phyloP scores from a whole-genome alignment of 1,140 invertebrate genomes.

The Atta cephalotes region DNA sequence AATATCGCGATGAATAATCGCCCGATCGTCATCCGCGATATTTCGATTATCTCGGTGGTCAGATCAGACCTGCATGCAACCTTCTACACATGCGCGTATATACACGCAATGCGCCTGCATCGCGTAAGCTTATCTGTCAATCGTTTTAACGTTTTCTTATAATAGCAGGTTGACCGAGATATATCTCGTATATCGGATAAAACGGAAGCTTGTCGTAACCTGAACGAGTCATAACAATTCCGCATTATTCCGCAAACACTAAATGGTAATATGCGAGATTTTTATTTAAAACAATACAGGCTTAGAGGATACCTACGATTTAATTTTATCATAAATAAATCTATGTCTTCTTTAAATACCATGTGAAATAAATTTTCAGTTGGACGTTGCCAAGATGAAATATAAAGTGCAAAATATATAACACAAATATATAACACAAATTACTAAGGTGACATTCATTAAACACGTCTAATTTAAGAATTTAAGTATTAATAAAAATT shows the following conservation, averaged over 20 bases:
- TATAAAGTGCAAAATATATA: background rate
- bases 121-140: background rate
- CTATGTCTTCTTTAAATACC: background rate
- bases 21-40: constrained; percentile 54
- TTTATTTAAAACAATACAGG: background rate
- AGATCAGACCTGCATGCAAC: background rate
- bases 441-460: background rate
- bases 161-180: constrained; percentile 51
- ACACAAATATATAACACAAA: background rate
- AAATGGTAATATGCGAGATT: background rate
- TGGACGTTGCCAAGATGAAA: background rate
- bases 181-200: constrained; percentile 7
- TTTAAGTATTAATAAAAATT: background rate
- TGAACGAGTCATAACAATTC: too few species aligned
- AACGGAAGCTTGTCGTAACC: background rate
- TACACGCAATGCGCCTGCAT: constrained; percentile 1
- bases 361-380: background rate
- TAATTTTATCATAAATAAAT: background rate
- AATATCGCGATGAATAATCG: constrained; percentile 50
- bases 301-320: background rate
- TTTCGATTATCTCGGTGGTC: constrained; percentile 61
- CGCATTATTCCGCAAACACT: background rate
- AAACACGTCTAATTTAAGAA: background rate
- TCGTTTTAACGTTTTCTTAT: constrained; percentile 35
- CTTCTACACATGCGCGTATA: background rate